Evolutionary conservation across 2,113 vertebrate genomes (phyloP).

Genomic region (Amazona guildingii): DNA sequence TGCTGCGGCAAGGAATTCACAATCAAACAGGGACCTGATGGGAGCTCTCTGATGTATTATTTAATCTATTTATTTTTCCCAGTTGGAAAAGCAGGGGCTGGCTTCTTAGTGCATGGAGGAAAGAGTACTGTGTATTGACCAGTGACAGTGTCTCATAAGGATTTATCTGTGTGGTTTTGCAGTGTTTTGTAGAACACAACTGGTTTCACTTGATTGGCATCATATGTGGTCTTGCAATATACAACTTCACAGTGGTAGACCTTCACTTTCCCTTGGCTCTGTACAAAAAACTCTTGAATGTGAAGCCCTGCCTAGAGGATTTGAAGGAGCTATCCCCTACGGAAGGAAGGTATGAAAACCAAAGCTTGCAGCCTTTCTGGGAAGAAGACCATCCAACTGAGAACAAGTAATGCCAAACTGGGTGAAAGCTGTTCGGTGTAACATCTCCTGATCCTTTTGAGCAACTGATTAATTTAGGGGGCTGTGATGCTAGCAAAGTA

Average conservation of each 20-base stretch:
- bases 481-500: background rate
- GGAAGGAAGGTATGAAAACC: constrained; percentile 86
- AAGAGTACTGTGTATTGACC: background rate
- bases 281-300: constrained; percentile 93
- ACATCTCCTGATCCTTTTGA: background rate
- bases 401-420: background rate
- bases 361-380: background rate
- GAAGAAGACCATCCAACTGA: background rate
- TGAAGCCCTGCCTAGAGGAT: constrained; percentile 86
- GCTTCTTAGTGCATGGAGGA: background rate
- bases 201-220: constrained; percentile 97
- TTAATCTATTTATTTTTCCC: background rate
- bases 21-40: background rate
- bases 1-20: background rate
- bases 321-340: constrained; percentile 93
- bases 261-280: constrained; percentile 93
- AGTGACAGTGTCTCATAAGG: background rate
- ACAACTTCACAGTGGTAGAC: constrained; percentile 96
- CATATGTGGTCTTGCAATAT: constrained; percentile 94
- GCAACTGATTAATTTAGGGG: background rate
- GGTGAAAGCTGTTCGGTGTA: background rate
- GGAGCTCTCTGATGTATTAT: background rate
- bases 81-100: background rate
- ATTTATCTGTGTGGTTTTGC: constrained; percentile 33
- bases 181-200: constrained; percentile 98